Conservation (phyloP, 2,888 invertebrate genomes). For the Rotaria macrura region DNA sequence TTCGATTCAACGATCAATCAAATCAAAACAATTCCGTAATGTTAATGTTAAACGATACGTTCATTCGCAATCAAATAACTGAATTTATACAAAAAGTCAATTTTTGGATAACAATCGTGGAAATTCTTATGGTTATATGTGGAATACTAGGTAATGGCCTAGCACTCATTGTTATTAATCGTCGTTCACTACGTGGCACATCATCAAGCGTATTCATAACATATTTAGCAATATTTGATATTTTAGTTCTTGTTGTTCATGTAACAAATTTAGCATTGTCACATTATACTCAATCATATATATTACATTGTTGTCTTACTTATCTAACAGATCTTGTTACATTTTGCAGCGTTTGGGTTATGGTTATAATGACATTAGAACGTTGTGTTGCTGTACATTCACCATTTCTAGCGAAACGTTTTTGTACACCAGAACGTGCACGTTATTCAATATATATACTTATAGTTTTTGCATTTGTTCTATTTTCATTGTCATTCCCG, state of each 20-base stretch:
- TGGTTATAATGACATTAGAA: slow-evolving; percentile 10
- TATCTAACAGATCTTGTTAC: slow-evolving; percentile 7
- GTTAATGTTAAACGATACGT: neutral
- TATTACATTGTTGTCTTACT: neutral
- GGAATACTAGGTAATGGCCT: neutral
- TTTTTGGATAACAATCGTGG: neutral
- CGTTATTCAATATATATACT: neutral
- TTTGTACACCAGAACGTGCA: slow-evolving; percentile 12
- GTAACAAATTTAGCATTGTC: neutral
- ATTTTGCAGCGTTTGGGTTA: slow-evolving; percentile 16
- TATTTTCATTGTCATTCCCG: slow-evolving; percentile 6
- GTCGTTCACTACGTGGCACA: slow-evolving; percentile 5
- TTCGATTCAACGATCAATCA: neutral
- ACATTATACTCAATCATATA: neutral
- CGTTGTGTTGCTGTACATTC: slow-evolving; percentile 14
- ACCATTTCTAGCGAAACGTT: slow-evolving; percentile 8
- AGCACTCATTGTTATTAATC: neutral
- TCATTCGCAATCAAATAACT: neutral
- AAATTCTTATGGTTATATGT: neutral
- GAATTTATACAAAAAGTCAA: neutral
- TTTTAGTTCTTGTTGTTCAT: neutral
- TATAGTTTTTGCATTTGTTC: neutral
- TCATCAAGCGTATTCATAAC: neutral
- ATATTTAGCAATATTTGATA: slow-evolving; percentile 15
- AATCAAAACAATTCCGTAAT: neutral